These are phyloP conservation scores for Dryobota labecula DNA, from an alignment of 2,888 invertebrate genomes.

Conservation along the genomic window DNA sequence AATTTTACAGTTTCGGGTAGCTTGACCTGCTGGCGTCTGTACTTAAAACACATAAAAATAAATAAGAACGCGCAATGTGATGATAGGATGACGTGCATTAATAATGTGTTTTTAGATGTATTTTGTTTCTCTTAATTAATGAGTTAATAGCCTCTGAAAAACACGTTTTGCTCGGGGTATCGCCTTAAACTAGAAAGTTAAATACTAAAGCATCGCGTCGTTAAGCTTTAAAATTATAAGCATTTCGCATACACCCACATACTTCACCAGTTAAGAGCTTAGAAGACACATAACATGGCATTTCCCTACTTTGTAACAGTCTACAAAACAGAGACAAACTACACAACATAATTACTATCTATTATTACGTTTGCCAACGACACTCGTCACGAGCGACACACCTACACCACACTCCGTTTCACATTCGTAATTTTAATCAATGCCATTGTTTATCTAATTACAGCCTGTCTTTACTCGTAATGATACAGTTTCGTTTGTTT, in stretches of 20 bases:
- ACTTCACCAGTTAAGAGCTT: constrained; percentile 27
- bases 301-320: constrained; percentile 57
- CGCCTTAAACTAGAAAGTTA: constrained; percentile 14
- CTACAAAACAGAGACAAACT: constrained; percentile 52
- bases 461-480: constrained; percentile 74
- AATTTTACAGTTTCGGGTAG: too few relatives aligned
- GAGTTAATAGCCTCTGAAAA: too few relatives aligned
- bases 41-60: too few relatives aligned
- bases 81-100: too few relatives aligned
- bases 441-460: constrained; percentile 83
- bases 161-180: too few relatives aligned
- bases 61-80: too few relatives aligned
- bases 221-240: constrained; percentile 44
- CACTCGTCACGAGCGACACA: constrained; percentile 53
- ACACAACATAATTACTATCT: constrained; percentile 57
- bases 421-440: constrained; percentile 79
- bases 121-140: too few relatives aligned
- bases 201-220: constrained; percentile 21
- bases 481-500: constrained; percentile 74
- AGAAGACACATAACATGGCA: constrained; percentile 40
- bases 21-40: too few relatives aligned
- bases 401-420: constrained; percentile 77
- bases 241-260: constrained; percentile 46
- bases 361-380: constrained; percentile 62
- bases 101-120: too few relatives aligned